phyloP scores from a whole-genome alignment of 92 coral and sea anemone genomes.

The Siderastrea siderea region DNA sequence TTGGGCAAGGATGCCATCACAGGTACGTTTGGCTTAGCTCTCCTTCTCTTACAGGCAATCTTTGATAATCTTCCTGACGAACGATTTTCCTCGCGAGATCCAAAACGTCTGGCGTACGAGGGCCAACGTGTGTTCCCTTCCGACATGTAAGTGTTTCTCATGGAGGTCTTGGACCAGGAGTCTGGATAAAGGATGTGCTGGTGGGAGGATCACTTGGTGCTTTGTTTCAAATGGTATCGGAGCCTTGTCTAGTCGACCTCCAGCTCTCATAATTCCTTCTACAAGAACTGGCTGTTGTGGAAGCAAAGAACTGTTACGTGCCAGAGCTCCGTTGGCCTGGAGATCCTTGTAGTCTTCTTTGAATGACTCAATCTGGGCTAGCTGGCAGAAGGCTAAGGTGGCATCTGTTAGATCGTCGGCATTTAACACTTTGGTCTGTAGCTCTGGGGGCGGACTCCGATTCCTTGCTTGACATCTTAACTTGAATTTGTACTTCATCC shows the following conservation, averaged over 20 bases:
- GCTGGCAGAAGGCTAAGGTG: neutral
- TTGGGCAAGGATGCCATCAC: too few species aligned
- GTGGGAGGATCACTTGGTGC: slow-evolving; percentile 29
- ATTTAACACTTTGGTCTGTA: neutral
- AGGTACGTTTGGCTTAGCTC: too few species aligned
- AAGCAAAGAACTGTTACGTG: slow-evolving; percentile 1
- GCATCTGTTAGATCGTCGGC: slow-evolving; percentile 18
- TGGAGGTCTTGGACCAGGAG: slow-evolving; percentile 32
- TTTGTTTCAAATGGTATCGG: slow-evolving; percentile 15
- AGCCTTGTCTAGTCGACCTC: slow-evolving; percentile 18
- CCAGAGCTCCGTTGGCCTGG: neutral
- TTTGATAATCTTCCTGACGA: too few species aligned
- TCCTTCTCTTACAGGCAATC: too few species aligned
- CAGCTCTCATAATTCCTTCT: neutral
- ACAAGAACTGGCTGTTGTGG: slow-evolving; percentile 10
- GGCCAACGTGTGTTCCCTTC: slow-evolving; percentile 31
- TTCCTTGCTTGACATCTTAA: too few species aligned
- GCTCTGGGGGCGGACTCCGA: neutral
- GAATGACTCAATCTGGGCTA: slow-evolving; percentile 20
- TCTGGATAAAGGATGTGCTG: slow-evolving; percentile 17
- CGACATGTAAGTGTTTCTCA: slow-evolving; percentile 7
- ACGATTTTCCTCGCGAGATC: slow-evolving; percentile 8
- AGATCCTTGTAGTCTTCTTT: neutral
- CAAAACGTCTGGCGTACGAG: slow-evolving; percentile 35
- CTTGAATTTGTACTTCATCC: too few species aligned